A percentile compares a stretch with the other conserved stretches of the same genome.
Conservation (phyloP, 2,888 invertebrate species). For the Perizoma flavofasciatum region DNA sequence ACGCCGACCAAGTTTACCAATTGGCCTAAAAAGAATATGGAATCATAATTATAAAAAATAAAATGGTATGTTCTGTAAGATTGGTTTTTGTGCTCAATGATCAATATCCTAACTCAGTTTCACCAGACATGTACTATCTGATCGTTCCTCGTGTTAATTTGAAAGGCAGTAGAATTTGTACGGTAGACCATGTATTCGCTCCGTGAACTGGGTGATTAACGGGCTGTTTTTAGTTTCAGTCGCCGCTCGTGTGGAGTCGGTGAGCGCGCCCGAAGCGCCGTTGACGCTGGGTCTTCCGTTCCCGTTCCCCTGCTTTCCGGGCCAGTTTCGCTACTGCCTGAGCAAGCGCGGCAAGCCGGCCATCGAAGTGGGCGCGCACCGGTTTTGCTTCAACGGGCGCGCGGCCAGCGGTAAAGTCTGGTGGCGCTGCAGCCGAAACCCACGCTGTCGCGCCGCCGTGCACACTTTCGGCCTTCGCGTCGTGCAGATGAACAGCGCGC, state of each 20-base stretch:
- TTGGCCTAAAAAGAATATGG: too few species aligned
- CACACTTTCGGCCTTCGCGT: conserved; percentile 78
- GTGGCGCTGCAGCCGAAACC: conserved; percentile 80
- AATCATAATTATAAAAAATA: neutral
- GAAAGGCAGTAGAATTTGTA: neutral
- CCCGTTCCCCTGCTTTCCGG: conserved; percentile 78
- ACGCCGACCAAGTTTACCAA: too few species aligned
- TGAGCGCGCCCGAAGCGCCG: conserved; percentile 50
- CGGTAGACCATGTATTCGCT: neutral
- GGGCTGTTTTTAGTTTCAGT: conserved; percentile 68
- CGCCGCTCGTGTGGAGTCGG: conserved; percentile 34
- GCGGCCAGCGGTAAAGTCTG: conserved; percentile 80
- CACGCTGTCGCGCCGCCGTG: conserved; percentile 77
- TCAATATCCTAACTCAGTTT: neutral
- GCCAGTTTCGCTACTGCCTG: conserved; percentile 78
- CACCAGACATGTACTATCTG: too few species aligned
- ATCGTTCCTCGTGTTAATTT: neutral
- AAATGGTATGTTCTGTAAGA: neutral
- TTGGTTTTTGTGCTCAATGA: conserved; percentile 6
- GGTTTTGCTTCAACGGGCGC: conserved; percentile 79
- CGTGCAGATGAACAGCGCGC: conserved; percentile 80
- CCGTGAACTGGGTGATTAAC: conserved; percentile 46
- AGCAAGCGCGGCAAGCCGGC: conserved; percentile 79
- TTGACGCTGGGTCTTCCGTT: conserved; percentile 76
- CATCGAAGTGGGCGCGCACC: conserved; percentile 77